A percentile compares a stretch with the other conserved stretches of the same genome.
Evolutionary conservation across 2,113 vertebrate species (phyloP).

Genomic region (Stictonetta naevosa): DNA sequence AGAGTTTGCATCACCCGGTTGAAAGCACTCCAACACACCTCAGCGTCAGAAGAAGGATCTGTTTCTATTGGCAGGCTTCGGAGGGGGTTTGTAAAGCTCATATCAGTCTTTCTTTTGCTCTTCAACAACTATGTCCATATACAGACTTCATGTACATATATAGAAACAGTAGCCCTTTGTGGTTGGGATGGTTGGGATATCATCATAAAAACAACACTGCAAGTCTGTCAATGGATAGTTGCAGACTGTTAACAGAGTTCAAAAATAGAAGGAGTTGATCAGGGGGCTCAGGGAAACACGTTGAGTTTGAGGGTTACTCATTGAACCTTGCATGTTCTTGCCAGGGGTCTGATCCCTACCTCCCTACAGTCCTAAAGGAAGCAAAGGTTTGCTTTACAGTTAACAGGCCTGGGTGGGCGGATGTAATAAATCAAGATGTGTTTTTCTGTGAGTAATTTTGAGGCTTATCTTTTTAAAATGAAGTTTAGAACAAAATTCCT

Average conservation of each 20-base stretch:
- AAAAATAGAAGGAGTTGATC: background rate
- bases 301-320: background rate
- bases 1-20: background rate
- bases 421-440: background rate
- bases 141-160: fast-evolving
- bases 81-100: background rate
- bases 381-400: background rate
- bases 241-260: fast-evolving
- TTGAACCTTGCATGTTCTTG: background rate
- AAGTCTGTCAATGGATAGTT: fast-evolving
- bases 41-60: background rate
- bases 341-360: background rate
- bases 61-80: background rate
- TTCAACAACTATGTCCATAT: background rate
- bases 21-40: background rate
- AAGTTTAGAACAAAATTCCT: background rate
- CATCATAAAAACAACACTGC: background rate
- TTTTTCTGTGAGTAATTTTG: background rate
- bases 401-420: background rate
- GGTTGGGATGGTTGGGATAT: background rate
- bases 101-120: background rate
- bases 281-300: background rate
- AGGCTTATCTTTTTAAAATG: background rate
- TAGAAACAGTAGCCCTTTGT: background rate
- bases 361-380: background rate